Evolutionary conservation across 1,140 invertebrate species (phyloP).

Genomic region (Babylonia areolata): DNA sequence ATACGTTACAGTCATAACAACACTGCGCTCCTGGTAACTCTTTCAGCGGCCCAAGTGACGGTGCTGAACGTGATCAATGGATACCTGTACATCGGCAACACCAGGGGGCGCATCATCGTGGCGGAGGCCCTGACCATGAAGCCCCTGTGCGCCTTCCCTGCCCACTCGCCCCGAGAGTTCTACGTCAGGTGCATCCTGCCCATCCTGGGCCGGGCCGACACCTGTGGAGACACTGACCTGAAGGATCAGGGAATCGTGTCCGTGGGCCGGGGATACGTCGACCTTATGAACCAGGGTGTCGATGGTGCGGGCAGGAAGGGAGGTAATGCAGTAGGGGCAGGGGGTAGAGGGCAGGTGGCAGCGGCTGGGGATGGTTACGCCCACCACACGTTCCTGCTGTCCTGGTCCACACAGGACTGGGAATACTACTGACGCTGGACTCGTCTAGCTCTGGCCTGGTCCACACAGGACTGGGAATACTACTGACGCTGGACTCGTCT

Average conservation of each 20-base stretch:
- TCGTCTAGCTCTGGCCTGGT: too few species aligned
- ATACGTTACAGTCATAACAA: neutral
- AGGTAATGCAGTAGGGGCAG: neutral
- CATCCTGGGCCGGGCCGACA: conserved; percentile 7
- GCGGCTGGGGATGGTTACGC: neutral
- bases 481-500: too few species aligned
- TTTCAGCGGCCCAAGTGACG: conserved; percentile 60
- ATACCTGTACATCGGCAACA: conserved; percentile 69
- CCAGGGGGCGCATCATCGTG: conserved; percentile 66
- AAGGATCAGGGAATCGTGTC: neutral
- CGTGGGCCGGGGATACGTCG: conserved; percentile 15
- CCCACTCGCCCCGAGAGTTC: conserved; percentile 65
- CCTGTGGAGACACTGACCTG: neutral
- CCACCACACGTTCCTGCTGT: conserved; percentile 58
- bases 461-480: too few species aligned
- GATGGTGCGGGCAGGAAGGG: neutral
- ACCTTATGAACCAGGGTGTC: neutral
- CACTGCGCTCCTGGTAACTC: conserved; percentile 51
- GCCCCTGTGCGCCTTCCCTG: conserved; percentile 60
- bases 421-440: conserved; percentile 56
- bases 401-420: conserved; percentile 65
- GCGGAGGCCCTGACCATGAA: conserved; percentile 58
- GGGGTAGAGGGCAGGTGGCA: neutral
- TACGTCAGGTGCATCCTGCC: conserved; percentile 64
- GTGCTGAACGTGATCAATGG: conserved; percentile 56